Evolutionary conservation across 2,113 vertebrate species (phyloP).

Genomic region (Holacanthus passer): DNA sequence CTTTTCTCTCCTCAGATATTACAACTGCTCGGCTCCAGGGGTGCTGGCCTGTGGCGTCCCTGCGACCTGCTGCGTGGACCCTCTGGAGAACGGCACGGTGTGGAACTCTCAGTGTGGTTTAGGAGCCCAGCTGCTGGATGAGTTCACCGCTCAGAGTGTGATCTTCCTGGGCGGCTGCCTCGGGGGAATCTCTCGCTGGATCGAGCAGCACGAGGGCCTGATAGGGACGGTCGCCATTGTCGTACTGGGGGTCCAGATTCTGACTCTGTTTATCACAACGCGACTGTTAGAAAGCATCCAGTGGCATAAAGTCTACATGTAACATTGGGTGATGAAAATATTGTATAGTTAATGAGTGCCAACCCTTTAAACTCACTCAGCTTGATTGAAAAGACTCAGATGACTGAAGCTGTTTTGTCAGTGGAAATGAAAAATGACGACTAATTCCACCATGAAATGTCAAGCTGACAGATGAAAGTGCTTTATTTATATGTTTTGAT

Average conservation of each 20-base stretch:
- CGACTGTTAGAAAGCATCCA: conserved; percentile 81
- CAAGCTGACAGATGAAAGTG: not conserved
- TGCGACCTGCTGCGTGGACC: conserved; percentile 90
- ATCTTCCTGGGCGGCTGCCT: conserved; percentile 88
- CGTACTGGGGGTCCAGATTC: conserved; percentile 82
- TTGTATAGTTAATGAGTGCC: not conserved
- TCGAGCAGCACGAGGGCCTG: conserved; percentile 71
- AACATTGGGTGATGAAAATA: not conserved
- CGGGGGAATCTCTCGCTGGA: conserved; percentile 83
- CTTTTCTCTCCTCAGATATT: conserved; percentile 84
- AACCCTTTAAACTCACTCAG: not conserved
- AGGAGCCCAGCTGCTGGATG: conserved; percentile 82
- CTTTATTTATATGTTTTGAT: not conserved
- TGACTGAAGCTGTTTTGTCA: not conserved
- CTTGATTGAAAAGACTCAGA: not conserved
- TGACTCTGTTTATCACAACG: conserved; percentile 78
- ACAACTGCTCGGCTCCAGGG: conserved; percentile 92
- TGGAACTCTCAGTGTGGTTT: conserved; percentile 89
- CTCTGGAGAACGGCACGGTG: conserved; percentile 85
- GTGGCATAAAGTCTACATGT: conserved; percentile 50
- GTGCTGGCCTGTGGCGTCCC: conserved; percentile 91
- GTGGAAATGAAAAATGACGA: not conserved
- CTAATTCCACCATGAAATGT: not conserved
- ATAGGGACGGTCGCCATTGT: not conserved
- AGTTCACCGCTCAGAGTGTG: conserved; percentile 71